These are phyloP conservation scores for Hololepta plana DNA, from an alignment of 2,888 invertebrate species.

Conservation along the genomic window DNA sequence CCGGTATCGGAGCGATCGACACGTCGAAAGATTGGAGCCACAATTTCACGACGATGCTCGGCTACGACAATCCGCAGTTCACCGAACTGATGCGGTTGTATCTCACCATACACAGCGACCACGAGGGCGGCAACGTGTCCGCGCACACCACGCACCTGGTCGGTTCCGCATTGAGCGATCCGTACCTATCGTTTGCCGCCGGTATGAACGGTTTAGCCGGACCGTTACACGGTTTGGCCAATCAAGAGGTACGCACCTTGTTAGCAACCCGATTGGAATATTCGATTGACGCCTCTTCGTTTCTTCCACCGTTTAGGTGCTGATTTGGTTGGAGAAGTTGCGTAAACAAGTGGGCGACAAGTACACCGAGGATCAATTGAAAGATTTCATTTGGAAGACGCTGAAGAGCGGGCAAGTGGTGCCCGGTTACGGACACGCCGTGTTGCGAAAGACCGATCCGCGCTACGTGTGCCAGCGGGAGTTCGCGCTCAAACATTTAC, in stretches of 20 bases:
- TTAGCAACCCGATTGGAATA: conserved; percentile 6
- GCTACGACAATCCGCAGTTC: conserved; percentile 68
- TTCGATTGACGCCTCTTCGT: too few relatives aligned
- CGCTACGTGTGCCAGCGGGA: conserved; percentile 86
- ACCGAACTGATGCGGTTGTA: conserved; percentile 85
- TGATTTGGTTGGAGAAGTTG: conserved; percentile 86
- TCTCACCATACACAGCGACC: conserved; percentile 87
- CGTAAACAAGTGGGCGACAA: conserved; percentile 70
- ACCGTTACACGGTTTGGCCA: conserved; percentile 89
- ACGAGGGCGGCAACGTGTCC: conserved; percentile 93
- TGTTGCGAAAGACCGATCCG: conserved; percentile 86
- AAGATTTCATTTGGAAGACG: conserved; percentile 96
- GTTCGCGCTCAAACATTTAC: conserved; percentile 84
- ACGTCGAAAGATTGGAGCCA: conserved; percentile 81
- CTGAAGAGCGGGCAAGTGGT: conserved; percentile 92
- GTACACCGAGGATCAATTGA: conserved; percentile 77
- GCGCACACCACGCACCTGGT: conserved; percentile 90
- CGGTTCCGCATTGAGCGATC: conserved; percentile 85
- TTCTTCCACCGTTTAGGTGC: conserved; percentile 50
- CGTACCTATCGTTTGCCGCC: conserved; percentile 81
- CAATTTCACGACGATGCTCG: conserved; percentile 84
- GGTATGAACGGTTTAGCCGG: conserved; percentile 91
- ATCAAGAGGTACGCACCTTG: conserved; percentile 56
- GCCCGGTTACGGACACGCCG: conserved; percentile 93
- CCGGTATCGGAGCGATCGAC: conserved; percentile 77